Conservation (phyloP, 2,888 invertebrate species). For the Escarpia spicata region DNA sequence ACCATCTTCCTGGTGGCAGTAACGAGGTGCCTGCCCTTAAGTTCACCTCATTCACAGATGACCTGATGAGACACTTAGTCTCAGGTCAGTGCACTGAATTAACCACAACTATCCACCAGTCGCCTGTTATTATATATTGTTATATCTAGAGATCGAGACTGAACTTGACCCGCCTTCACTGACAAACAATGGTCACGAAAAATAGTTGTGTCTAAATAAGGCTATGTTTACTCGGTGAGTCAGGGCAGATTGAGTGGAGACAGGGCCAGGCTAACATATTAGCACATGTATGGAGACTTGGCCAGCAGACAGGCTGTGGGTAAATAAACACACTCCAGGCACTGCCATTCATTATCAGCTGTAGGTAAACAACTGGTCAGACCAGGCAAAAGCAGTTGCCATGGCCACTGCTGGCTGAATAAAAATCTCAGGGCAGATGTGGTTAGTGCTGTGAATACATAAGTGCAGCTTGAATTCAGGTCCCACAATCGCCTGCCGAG, state of each 20-base stretch:
- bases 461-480: not conserved
- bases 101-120: not conserved
- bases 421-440: constrained; percentile 13
- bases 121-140: not conserved
- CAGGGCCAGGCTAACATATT: not conserved
- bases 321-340: constrained; percentile 16
- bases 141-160: not conserved
- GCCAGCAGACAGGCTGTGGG: not conserved
- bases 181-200: not conserved
- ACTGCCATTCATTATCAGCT: constrained; percentile 13
- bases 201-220: constrained; percentile 3
- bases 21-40: not conserved
- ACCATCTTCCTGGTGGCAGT: not conserved
- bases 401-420: not conserved
- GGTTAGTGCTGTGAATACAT: not conserved
- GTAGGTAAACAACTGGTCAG: constrained; percentile 9
- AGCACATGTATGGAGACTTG: constrained; percentile 16
- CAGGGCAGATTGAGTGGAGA: not conserved
- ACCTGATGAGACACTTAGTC: not conserved
- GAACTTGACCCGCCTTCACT: not conserved
- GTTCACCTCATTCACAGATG: constrained; percentile 14
- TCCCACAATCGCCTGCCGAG: not conserved
- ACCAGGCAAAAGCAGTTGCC: not conserved
- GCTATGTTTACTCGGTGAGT: constrained; percentile 11
- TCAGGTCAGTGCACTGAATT: not conserved